phyloP scores from a whole-genome alignment of 2,888 invertebrate species.

The Antheraea yamamai region DNA sequence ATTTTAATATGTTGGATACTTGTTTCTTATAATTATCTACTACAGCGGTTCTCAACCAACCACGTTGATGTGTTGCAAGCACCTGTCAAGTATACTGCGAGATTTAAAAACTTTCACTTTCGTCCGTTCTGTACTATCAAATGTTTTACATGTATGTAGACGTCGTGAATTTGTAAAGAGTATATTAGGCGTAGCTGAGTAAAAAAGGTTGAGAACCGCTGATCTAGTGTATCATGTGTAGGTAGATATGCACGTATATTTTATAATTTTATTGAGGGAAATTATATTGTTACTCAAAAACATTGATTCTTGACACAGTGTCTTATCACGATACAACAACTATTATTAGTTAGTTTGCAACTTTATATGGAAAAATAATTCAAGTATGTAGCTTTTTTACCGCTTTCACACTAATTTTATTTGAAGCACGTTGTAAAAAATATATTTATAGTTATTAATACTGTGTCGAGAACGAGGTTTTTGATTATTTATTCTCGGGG shows the following conservation, averaged over 20 bases:
- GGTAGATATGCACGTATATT: neutral
- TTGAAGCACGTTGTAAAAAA: conserved; percentile 6
- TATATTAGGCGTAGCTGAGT: no score
- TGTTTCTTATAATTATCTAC: neutral
- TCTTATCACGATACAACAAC: conserved; percentile 11
- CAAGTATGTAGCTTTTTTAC: conserved; percentile 27
- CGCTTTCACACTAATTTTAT: conserved; percentile 24
- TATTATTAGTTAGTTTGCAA: conserved; percentile 5
- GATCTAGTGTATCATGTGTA: no score
- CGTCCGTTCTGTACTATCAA: no score
- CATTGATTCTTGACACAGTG: conserved; percentile 9
- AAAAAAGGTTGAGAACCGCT: no score
- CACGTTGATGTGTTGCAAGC: no score
- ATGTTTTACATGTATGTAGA: no score
- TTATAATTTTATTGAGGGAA: neutral
- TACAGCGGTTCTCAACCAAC: no score
- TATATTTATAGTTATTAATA: conserved; percentile 37
- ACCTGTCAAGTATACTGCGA: no score
- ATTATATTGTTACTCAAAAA: neutral
- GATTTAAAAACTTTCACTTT: no score
- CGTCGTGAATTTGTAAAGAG: no score
- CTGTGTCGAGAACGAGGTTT: conserved; percentile 63
- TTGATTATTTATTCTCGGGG: conserved; percentile 31
- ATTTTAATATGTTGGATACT: neutral
- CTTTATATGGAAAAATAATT: conserved; percentile 27